Conservation (phyloP, 2,888 invertebrate species). For the Tenthredo mesomela region DNA sequence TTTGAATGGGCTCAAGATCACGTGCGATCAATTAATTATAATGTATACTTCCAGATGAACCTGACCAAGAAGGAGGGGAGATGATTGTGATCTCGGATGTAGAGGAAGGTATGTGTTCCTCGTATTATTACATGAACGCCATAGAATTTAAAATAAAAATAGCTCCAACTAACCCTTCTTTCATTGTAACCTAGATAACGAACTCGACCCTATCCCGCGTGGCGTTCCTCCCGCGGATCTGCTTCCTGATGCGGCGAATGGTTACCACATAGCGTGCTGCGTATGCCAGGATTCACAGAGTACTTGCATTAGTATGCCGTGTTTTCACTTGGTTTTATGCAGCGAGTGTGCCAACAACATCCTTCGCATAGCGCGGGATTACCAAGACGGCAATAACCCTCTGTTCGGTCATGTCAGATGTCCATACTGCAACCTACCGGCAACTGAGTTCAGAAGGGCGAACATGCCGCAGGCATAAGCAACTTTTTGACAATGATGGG, state of each 20-base stretch:
- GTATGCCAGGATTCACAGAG: neutral
- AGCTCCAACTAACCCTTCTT: no score
- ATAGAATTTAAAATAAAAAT: no score
- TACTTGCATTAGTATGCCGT: neutral
- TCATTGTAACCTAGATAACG: no score
- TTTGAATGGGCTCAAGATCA: no score
- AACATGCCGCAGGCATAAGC: neutral
- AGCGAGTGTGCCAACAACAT: neutral
- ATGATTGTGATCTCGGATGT: no score
- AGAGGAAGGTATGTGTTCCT: no score
- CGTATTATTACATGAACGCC: no score
- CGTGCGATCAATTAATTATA: no score
- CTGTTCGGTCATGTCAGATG: neutral
- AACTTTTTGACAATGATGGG: no score
- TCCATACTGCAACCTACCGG: neutral
- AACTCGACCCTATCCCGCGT: no score
- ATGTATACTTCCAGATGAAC: no score
- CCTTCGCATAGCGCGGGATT: neutral
- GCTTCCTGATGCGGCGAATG: neutral
- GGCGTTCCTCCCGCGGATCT: neutral
- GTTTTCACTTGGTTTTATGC: neutral
- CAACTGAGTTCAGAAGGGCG: neutral
- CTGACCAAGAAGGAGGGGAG: no score
- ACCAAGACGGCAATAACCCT: neutral
- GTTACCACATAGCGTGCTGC: neutral